Evolutionary conservation across 2,797 vertebrate species (phyloP).

Genomic region (Sylvia borin): DNA sequence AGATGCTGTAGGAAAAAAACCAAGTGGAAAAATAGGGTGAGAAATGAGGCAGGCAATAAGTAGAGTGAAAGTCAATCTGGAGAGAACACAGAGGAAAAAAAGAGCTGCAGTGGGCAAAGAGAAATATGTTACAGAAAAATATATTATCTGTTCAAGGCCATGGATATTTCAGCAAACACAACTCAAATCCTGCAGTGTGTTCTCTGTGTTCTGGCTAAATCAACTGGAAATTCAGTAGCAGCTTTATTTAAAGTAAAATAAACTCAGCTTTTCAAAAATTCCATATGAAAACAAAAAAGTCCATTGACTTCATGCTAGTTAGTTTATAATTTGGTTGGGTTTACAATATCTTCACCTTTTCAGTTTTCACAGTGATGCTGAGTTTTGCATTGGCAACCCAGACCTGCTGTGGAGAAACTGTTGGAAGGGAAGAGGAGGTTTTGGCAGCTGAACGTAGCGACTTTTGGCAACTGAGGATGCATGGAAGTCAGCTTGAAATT

Average conservation of each 20-base stretch:
- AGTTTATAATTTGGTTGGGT: conserved; percentile 20
- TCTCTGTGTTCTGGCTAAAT: conserved; percentile 31
- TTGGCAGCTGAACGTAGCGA: conserved; percentile 17
- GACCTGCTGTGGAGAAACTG: conserved; percentile 19
- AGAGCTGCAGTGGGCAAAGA: background rate
- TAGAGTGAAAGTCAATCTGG: conserved; percentile 43
- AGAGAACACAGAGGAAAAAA: conserved; percentile 1
- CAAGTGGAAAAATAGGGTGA: conserved; percentile 46
- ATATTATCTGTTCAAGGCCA: conserved; percentile 53
- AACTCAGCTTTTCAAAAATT: conserved; percentile 28
- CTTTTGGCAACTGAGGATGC: conserved; percentile 25
- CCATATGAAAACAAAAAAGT: conserved; percentile 30
- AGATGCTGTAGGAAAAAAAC: background rate
- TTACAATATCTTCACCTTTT: conserved; percentile 46
- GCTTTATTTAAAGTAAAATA: conserved; percentile 56
- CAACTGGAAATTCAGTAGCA: conserved; percentile 53
- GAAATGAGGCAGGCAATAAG: conserved; percentile 44
- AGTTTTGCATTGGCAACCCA: conserved; percentile 32
- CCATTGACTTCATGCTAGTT: conserved; percentile 9
- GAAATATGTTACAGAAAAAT: conserved; percentile 54
- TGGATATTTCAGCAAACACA: conserved; percentile 24
- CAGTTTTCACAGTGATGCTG: conserved; percentile 32
- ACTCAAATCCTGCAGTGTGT: background rate
- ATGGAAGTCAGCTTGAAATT: background rate
- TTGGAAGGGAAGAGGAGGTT: conserved; percentile 50